Evolutionary conservation across 2,113 vertebrate species (phyloP).

Genomic region (Formicarius rufipectus): DNA sequence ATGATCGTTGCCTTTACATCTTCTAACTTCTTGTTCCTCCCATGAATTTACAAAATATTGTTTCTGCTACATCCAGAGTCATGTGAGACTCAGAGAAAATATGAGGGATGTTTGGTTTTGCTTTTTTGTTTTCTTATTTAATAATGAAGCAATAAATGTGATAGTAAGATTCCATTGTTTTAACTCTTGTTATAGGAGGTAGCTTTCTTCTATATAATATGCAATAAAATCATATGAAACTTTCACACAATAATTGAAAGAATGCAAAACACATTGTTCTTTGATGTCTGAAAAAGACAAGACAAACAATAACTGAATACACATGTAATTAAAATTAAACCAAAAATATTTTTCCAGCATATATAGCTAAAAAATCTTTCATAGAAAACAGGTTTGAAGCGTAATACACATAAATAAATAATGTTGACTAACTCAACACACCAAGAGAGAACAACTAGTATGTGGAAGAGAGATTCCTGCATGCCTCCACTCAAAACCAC

Average conservation of each 20-base stretch:
- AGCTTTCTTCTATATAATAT: neutral
- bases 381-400: neutral
- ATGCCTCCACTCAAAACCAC: neutral
- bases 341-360: neutral
- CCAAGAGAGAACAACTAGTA: neutral
- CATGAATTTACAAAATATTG: neutral
- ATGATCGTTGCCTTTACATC: neutral
- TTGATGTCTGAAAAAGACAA: neutral
- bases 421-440: neutral
- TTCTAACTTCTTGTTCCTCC: neutral
- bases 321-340: neutral
- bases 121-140: neutral
- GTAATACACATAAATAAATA: neutral
- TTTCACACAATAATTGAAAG: neutral
- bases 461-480: neutral
- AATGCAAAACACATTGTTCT: neutral
- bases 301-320: neutral
- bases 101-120: accelerated
- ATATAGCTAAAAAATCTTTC: neutral
- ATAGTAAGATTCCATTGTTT: neutral
- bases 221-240: neutral
- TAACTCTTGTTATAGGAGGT: neutral
- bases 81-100: neutral
- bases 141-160: neutral
- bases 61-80: neutral